Conservation (phyloP, 2,888 invertebrate species). For the Encarsia formosa region DNA sequence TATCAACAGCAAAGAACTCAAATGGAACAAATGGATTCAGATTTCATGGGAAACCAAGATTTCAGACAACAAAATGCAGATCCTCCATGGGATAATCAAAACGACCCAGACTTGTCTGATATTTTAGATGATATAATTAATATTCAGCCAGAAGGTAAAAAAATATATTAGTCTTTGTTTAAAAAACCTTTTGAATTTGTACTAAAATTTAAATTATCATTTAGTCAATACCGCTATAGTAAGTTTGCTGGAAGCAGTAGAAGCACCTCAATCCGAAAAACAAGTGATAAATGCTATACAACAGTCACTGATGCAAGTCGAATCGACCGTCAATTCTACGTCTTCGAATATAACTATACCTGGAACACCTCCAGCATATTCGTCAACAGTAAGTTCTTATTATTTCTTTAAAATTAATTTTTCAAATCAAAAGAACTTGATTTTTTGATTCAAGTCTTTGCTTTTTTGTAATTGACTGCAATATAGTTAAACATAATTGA, state of each 20-base stretch:
- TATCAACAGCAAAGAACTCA: slow-evolving; percentile 44
- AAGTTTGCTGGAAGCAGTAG: slow-evolving; percentile 52
- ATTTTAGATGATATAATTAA: slow-evolving; percentile 84
- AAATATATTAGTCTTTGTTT: slow-evolving; percentile 45
- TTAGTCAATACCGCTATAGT: slow-evolving; percentile 39
- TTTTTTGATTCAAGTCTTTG: background rate
- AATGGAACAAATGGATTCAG: slow-evolving; percentile 50
- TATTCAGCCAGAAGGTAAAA: slow-evolving; percentile 61
- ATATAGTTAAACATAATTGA: no score
- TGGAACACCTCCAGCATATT: slow-evolving; percentile 63
- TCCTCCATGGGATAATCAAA: slow-evolving; percentile 51
- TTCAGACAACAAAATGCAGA: slow-evolving; percentile 43
- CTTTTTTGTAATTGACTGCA: no score
- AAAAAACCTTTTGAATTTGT: background rate
- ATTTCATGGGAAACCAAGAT: slow-evolving; percentile 48
- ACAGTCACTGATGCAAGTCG: slow-evolving; percentile 84
- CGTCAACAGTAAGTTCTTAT: slow-evolving; percentile 54
- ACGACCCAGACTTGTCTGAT: slow-evolving; percentile 76
- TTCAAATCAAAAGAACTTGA: background rate
- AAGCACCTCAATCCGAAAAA: slow-evolving; percentile 60
- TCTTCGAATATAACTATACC: slow-evolving; percentile 56
- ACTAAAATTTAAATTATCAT: background rate
- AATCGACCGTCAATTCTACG: slow-evolving; percentile 64
- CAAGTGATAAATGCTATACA: slow-evolving; percentile 83
- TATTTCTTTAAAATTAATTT: background rate